Evolutionary conservation across 2,888 invertebrate genomes (phyloP), one percentile per base, ranked within the genome.

Genomic region (Thecophora atra): DNA sequence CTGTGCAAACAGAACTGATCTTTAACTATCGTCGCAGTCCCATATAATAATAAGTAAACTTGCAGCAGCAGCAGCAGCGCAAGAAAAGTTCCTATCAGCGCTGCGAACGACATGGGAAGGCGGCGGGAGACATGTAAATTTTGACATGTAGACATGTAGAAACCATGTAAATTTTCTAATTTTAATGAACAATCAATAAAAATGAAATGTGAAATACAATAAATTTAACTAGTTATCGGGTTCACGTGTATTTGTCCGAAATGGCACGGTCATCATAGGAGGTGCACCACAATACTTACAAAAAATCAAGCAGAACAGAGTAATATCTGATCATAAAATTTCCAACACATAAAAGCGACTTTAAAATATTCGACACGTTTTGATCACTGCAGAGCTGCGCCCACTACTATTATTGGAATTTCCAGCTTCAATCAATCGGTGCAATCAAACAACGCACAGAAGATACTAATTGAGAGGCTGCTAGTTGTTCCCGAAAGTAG

Each of bases 381-480:
- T 17, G 47, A 47, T 47, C 47, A n/a, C n/a, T 47, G 15, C n/a
- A 3, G 17, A 54, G 7, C 21, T 28, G 60, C 69, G 51, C 47
- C 60, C 51, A 69, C 68, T n/a, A n/a, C 26, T 24, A 17, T 26
- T 5, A 21, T 30, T 52, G 51, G 54, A 70, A 62, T 37, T 37
- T 70, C 51, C 52, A 70, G 63, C 70, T 70, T n/a, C n/a, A 28
- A 70, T 63, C 11, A 28, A 70, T 70, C 63, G n/a, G n/a, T 17
- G 19, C n/a, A 74, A 72, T 74, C 72, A 68, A 74, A 64, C 64
- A 74, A 72, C 72, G 70, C 64, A 37, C 62, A 71, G 52, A 58
- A 51, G 54, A 13, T 54, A 65, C 8, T 58, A 15, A 15, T 11
- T 21, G 8, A 15, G 26, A 58, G 3, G 26, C 58, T 58, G n/a